These are phyloP conservation scores for Bombus pascuorum DNA, from an alignment of 1,140 invertebrate genomes.

Conservation along the genomic window DNA sequence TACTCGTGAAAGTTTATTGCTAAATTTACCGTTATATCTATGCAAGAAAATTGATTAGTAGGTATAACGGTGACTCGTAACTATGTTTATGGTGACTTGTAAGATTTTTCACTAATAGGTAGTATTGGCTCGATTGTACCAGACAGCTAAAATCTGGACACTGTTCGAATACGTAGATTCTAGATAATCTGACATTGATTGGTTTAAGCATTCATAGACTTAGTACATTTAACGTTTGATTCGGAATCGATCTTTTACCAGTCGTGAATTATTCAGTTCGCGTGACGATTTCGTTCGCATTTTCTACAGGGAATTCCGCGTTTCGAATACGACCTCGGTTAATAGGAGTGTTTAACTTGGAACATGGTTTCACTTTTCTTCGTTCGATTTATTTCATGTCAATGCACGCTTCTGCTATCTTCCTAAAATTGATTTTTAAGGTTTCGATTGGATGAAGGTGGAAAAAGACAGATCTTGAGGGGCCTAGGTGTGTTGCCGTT, in stretches of 20 bases:
- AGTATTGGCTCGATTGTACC: not conserved
- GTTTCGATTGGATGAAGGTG: not conserved
- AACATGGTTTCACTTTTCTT: not conserved
- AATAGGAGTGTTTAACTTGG: not conserved
- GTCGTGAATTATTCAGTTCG: slow-evolving; percentile 18
- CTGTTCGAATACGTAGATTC: not conserved
- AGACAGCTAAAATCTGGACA: not conserved
- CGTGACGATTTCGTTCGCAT: slow-evolving; percentile 11
- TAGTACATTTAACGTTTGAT: not conserved
- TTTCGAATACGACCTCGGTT: not conserved
- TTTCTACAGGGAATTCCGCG: not conserved
- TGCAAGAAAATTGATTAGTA: no score
- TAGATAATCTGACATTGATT: not conserved
- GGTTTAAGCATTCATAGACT: not conserved
- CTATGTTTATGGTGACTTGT: no score
- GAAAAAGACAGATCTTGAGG: not conserved
- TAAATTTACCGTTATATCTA: not conserved
- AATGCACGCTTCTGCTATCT: no score
- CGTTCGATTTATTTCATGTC: not conserved
- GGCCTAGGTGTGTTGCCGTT: slow-evolving; percentile 62
- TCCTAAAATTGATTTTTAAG: not conserved
- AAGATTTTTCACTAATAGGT: no score
- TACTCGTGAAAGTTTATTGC: not conserved
- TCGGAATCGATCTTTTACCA: not conserved
- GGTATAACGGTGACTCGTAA: no score